Evolutionary conservation across 2,113 vertebrate species (phyloP), one percentile per base, ranked within the genome.

Genomic region (Hippocampus mohnikei): DNA sequence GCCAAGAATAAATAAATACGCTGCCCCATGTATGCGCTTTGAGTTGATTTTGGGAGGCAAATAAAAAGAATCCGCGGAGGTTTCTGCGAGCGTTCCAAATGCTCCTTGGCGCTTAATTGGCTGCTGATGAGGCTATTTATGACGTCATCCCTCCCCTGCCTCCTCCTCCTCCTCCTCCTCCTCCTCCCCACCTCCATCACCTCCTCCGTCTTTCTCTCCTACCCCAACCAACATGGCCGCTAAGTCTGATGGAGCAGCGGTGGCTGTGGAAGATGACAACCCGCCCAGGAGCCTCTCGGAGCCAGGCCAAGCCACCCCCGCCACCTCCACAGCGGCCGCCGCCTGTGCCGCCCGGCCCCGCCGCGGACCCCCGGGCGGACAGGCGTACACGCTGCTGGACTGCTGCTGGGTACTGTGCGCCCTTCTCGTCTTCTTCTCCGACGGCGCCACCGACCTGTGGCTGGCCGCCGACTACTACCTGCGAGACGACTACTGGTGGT

Each of bases 371-470:
- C 40, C 77, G 27, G 89, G 85, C 74, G 89, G 89, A 71, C 90
- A 89, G 15, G 91, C 89, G 69, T 95, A 94, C 91, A 92, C 94
- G 67, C 80, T 94, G 84, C 90, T 92, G 90, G 95, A 96, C 93
- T 94, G 94, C 82, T 95, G 93, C 89, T 98, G 96, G 95, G 91
- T 94, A 77, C 91, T 96, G 70, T 94, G 93, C 83, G 94, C 95
- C 53, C 92, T 98, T 88, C 91, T 97, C 70, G 95, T 98, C 80
- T 97, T 96, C 85, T 96, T 97, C 93, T 95, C 95, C 85, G 95
- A 98, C 93, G 95, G 94, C 48, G 95, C 95, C 78, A 95, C 94
- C 66, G 96, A 97, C 95, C 95, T 98, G 94, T 97, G 95, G 95
- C 95, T 98, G 93, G 94, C 95, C 84, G 95, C 93, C 80, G 93